A percentile compares a stretch with the other conserved stretches of the same genome.
Conservation (phyloP, 1,140 invertebrate genomes). For the Diuraphis noxia region DNA sequence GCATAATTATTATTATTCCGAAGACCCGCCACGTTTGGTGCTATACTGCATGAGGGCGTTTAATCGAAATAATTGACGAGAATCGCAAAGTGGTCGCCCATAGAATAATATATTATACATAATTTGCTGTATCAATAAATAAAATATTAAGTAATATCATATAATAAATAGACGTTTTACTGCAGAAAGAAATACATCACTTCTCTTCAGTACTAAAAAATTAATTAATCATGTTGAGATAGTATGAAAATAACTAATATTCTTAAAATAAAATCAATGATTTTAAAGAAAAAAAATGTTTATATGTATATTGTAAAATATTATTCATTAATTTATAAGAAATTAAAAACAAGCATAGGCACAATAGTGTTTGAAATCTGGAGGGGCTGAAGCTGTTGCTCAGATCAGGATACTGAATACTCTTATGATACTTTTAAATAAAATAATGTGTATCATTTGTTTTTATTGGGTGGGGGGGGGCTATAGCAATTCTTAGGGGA, state of each 20-base stretch:
- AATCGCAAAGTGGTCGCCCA: not conserved
- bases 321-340: not conserved
- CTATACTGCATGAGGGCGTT: not conserved
- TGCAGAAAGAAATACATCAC: not conserved
- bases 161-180: not conserved
- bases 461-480: too few relatives aligned
- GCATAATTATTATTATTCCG: not conserved
- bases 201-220: not conserved
- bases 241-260: not conserved
- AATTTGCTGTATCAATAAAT: not conserved
- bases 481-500: too few relatives aligned
- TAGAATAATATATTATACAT: not conserved
- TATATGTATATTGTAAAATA: not conserved
- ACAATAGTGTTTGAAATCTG: too few relatives aligned
- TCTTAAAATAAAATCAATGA: not conserved
- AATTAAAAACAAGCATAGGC: not conserved
- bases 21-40: not conserved
- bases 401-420: too few relatives aligned
- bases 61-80: not conserved
- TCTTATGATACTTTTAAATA: too few relatives aligned
- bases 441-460: too few relatives aligned
- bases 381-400: too few relatives aligned
- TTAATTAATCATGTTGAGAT: not conserved
- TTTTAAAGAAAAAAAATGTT: too few relatives aligned
- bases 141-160: not conserved